Evolutionary conservation across 2,113 vertebrate genomes (phyloP), one percentile per base, ranked within the genome.

Genomic region (Ursus arctos): DNA sequence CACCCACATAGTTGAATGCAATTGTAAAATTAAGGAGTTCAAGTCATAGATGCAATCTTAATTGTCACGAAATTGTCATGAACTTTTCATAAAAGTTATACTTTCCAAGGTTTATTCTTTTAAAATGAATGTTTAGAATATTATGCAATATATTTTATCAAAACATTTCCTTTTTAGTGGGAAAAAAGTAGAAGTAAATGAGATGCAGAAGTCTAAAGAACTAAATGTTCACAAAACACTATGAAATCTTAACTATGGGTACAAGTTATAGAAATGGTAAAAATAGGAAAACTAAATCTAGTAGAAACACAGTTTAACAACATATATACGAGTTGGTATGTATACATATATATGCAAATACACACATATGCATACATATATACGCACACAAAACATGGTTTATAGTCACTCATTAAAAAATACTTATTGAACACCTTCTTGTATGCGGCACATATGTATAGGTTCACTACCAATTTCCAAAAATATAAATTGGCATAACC

Each of bases 221-320:
- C 1, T 63, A 83, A 76, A 94, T 79, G 51, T 57, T 96, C 69
- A 92, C 5, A 86, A 86, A 94, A 90, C 59, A 69, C 43, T 88
- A 81, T 6, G 88, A 74, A 97, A 74, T 71, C 59, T 90, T 77
- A 57, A 63, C 47, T 72, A 76, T 24, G 21, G 43, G 33, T 43
- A 49, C 9, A 88, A 74, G 24, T 90, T 72, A 67, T 31, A 6
- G 36, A 96, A 92, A 83, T 47, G 49, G 67, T 61, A 92, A 96
- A 96, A 96, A 92, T 15, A 96, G 89, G 79, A 84, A 88, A 95
- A 96, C 19, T 36, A 77, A 72, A 93, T 86, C 15, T 67, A 91
- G 53, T 4, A 43, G 88, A 92, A 86, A 94, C 22, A 85, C 4
- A 92, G 53, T 55, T 81, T 88, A 94, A 82, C 69, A 80, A 94